Evolutionary conservation across 35 echinoderm and acorn worm genomes (phyloP), one percentile per base, ranked within the genome.

Genomic region (Acanthaster planci): DNA sequence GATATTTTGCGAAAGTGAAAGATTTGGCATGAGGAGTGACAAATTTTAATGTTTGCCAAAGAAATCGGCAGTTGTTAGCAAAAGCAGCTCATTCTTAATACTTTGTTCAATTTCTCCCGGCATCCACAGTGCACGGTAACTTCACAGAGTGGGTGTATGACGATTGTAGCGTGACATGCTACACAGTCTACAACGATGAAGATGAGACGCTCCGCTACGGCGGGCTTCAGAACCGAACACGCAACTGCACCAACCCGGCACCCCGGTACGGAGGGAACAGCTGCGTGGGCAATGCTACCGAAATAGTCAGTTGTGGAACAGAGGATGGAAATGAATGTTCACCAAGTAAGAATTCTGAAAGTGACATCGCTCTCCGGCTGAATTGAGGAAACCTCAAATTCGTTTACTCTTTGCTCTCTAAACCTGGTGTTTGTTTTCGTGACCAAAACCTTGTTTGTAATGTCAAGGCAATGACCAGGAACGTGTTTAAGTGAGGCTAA

Each of bases 311-410:
- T 40, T 93, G 92, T 55, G 92, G 92, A 16, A 93, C 92, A 18
- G 86, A 93, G 59, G 87, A 93, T 80, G 92, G 92, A 19, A 93
- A 93, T 31, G 87, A 67, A 36, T 93, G 92, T 78, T 86, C 86
- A 78, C 58, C 92, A 44, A 86, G 92, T 93, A 85, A 89, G 92
- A 72, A 29, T 2, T 3, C 19, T 26, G 27, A 14, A 10, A 14
- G 21, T 10, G 52, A 81, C 38, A 18, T 80, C 14, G 68, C 22
- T 76, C 14, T 30, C 30, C n/a, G n/a, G n/a, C n/a, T n/a, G n/a
- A n/a, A n/a, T n/a, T n/a, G n/a, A n/a, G n/a, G n/a, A n/a, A n/a
- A n/a, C n/a, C n/a, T n/a, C n/a, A n/a, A n/a, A n/a, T n/a, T n/a
- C n/a, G n/a, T n/a, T n/a, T n/a, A n/a, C n/a, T n/a, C n/a, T n/a